phyloP scores from a whole-genome alignment of 1,140 invertebrate genomes.

The Ostrea edulis region DNA sequence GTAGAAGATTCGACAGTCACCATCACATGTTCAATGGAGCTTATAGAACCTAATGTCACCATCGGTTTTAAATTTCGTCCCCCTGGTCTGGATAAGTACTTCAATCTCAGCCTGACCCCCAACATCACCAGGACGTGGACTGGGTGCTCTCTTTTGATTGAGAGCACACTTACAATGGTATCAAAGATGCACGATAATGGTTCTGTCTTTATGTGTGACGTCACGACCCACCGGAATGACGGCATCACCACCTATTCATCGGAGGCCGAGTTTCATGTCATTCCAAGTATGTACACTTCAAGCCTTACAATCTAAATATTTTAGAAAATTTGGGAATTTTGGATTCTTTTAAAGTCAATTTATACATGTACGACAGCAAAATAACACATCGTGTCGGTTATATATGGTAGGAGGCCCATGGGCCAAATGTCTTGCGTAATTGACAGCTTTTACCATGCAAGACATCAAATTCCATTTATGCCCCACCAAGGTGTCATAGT shows the following conservation, averaged over 20 bases:
- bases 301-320: background rate
- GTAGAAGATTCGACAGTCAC: background rate
- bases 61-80: slow-evolving; percentile 22
- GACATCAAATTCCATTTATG: too few relatives aligned
- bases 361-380: too few relatives aligned
- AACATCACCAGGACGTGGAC: background rate
- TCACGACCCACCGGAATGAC: background rate
- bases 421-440: too few relatives aligned
- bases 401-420: too few relatives aligned
- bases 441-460: too few relatives aligned
- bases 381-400: too few relatives aligned
- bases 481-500: too few relatives aligned
- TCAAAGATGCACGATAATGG: slow-evolving; percentile 26
- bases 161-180: background rate
- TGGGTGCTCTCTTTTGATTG: background rate
- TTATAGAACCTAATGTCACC: background rate
- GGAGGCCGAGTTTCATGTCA: slow-evolving; percentile 18
- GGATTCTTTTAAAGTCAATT: too few relatives aligned
- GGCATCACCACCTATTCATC: background rate
- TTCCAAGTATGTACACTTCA: slow-evolving; percentile 8
- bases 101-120: slow-evolving; percentile 12
- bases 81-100: slow-evolving; percentile 32
- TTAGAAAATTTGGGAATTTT: too few relatives aligned
- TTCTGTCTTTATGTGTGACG: slow-evolving; percentile 18
- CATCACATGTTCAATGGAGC: slow-evolving; percentile 15